A percentile compares a stretch with the other conserved stretches of the same genome.
phyloP scores from a whole-genome alignment of 2,113 vertebrate genomes.

The Pithys albifrons region DNA sequence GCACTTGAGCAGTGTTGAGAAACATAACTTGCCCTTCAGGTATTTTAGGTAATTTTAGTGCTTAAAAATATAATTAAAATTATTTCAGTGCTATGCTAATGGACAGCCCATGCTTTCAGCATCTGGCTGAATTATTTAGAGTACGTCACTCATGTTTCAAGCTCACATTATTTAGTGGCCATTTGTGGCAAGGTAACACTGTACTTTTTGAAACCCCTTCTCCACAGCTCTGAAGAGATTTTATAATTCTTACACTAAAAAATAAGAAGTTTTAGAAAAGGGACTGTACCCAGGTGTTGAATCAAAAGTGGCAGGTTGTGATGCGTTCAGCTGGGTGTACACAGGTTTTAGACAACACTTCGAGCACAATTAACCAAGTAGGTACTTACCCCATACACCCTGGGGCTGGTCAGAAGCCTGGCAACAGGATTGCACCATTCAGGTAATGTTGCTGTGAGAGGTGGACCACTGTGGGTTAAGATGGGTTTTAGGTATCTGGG shows the following conservation, averaged over 20 bases:
- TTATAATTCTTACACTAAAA: not conserved
- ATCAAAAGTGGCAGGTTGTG: not conserved
- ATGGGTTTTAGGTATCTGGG: conserved; percentile 82
- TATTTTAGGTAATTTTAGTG: not conserved
- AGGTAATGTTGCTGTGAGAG: conserved; percentile 79
- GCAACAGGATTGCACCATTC: conserved; percentile 77
- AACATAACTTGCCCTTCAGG: not conserved
- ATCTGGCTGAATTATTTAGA: not conserved
- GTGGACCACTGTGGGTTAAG: conserved; percentile 83
- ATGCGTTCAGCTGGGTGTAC: no score
- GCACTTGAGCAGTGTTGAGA: not conserved
- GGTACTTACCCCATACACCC: conserved; percentile 75
- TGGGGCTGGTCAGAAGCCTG: conserved; percentile 77
- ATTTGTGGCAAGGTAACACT: not conserved
- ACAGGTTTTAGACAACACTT: not conserved
- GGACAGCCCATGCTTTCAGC: not conserved
- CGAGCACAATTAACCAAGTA: not conserved
- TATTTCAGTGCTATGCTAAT: no score
- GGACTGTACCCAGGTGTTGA: not conserved
- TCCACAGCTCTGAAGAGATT: not conserved
- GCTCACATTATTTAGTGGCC: not conserved
- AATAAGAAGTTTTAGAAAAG: not conserved
- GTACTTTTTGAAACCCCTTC: not conserved
- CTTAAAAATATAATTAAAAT: not conserved
- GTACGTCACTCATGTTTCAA: not conserved